Base-by-base conservation (phyloP, 2,888 invertebrate genomes). In the Blera fallax region DNA sequence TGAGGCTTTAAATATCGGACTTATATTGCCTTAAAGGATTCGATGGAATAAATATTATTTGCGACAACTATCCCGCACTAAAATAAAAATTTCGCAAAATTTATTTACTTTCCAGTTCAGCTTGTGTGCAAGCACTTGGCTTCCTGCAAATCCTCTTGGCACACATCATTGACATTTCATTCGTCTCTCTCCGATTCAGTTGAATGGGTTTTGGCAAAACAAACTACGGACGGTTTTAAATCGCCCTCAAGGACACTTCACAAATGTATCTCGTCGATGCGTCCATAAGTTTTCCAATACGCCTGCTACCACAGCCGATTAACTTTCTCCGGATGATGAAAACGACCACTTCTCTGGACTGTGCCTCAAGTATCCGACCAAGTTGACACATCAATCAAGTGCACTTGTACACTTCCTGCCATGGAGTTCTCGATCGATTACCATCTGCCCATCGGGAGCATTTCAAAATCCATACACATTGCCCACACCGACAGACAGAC, bases 351-450 rank as follows among this genome's bases (percentile, higher is more conserved):
- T n/a, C 37, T 10, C 1, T 50, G 11, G 37, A 52, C 67, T 10
- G 21, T 27, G 62, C 70, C 62, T 76, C 54, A 32, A 72, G 65
- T 77, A 72, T 34, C 64, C 58, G 18, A 18, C 48, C 52, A 54
- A 74, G 74, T 84, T 81, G 80, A 85, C 85, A 77, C 81, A 85
- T 85, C 81, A 85, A 85, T 85, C 85, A 85, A 81, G 81, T 54
- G 85, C 60, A 81, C 72, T 85, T 77, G 78, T 77, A 29, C 74
- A 65, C 67, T 76, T 72, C 80, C 74, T 74, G 79, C 45, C 52
- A 50, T 54, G 37, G 60, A 70, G 48, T 80, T 45, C 48, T 78
- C 40, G 37, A 48, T 60, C 65, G 80, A 85, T 85, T 45, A 72
- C 85, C 85, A 85, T 85, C 80, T 85, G 85, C 85, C 74, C 76